A percentile compares a stretch with the other conserved stretches of the same genome.
These are phyloP conservation scores for Xanthorhoe spadicearia DNA, from an alignment of 2,888 invertebrate species.

Conservation along the genomic window DNA sequence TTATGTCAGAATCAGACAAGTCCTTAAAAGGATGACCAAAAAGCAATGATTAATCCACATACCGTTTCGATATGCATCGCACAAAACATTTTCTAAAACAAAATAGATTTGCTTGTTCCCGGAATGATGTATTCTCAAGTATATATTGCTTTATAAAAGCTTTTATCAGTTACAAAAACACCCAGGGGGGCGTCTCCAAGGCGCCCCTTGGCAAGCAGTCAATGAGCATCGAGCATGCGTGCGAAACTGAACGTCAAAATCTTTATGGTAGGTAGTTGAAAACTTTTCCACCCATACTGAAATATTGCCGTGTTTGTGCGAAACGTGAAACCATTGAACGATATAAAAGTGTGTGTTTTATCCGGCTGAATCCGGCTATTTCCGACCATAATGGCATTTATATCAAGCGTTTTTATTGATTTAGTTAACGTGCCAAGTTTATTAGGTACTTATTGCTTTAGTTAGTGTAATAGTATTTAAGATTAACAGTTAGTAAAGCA, in stretches of 20 bases:
- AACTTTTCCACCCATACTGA: conserved; percentile 42
- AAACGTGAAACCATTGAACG: conserved; percentile 22
- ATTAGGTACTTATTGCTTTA: too few species aligned
- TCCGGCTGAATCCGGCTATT: background rate
- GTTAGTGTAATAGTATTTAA: too few species aligned
- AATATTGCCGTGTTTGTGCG: conserved; percentile 15
- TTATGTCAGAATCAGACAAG: too few species aligned
- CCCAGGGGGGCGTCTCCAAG: conserved; percentile 21
- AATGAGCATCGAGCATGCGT: conserved; percentile 47
- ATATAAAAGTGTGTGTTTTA: background rate
- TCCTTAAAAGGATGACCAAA: too few species aligned
- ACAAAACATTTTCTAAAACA: background rate
- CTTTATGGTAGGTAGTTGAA: conserved; percentile 45
- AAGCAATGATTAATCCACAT: background rate
- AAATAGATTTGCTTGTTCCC: background rate
- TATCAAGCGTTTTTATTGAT: background rate
- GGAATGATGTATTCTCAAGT: background rate
- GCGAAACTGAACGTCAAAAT: conserved; percentile 1
- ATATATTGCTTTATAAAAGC: background rate
- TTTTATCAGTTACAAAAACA: background rate
- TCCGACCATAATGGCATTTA: background rate
- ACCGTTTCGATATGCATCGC: background rate
- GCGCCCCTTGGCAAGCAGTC: conserved; percentile 54
- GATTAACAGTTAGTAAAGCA: too few species aligned
- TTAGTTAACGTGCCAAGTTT: too few species aligned